Evolutionary conservation across 1,140 invertebrate species (phyloP), one percentile per base, ranked within the genome.

Genomic region (Drosophila saltans): DNA sequence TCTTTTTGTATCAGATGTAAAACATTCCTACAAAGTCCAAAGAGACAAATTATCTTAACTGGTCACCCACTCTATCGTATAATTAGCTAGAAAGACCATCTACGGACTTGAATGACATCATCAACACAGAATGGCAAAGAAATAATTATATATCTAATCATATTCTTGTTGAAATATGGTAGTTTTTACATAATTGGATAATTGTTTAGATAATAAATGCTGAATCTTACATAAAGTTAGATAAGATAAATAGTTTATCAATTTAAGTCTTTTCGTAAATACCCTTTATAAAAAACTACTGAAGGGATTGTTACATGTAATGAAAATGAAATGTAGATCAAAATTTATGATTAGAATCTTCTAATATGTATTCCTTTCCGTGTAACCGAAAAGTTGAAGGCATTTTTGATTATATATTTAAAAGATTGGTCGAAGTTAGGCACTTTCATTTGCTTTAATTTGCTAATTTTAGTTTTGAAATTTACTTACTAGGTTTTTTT

Each of bases 81-180:
- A 52, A 52, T 26, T 24, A 52, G 45, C 26, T 10, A 52, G 45
- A 8, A 48, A 45, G 43, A 16, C n/a, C 43, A 45, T 45, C 43
- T 45, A 6, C 3, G 16, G 5, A 52, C 45, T 52, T 52, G 3
- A 10, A 52, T 52, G 45, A 52, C 45, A 52, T 52, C 45, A 52
- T 26, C 45, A 10, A 2, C 21, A 10, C 10, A 41, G 16, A 26
- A n/a, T 24, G 4, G 7, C 8, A 10, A 11, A 41, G n/a, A n/a
- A n/a, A 41, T 52, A 52, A 52, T 52, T 24, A 48, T 48, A 52
- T 48, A 52, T 52, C 45, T 52, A 52, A 52, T 52, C 45, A 52
- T 26, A 52, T 52, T 10, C 8, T 52, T 52, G 21, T 24, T 52
- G 45, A 52, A 60, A 60, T 16, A 60, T 16, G n/a, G 11, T 10